Base-by-base conservation (phyloP, 2,797 vertebrate species). In the Gambelia wislizenii region DNA sequence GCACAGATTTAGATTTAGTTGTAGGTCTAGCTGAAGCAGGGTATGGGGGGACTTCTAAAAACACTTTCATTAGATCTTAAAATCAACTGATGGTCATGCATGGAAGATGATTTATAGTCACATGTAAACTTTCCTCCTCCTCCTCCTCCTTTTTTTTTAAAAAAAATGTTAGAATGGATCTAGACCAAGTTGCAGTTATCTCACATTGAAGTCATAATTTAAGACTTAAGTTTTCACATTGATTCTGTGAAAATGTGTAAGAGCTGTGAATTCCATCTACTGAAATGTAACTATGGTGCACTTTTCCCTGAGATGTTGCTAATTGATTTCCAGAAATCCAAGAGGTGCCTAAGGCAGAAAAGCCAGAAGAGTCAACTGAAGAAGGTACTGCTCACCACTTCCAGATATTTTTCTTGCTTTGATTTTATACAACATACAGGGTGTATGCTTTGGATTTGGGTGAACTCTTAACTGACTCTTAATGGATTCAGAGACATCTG, bases 321-420 rank as follows among this genome's bases (percentile, higher is more conserved):
- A 78, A 76, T 84, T 79, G 18, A 78, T 88, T 78, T 87, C 25
- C 87, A 93, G 95, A 91, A 89, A 88, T 69, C 39, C 54, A 20
- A 6, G 64, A 94, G 44, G 64, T 83, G 30, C 36, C 85, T 6
- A 92, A 91, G 80, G 42, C 42, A 42, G 76, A 86, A 47, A 89
- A 91, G 36, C 83, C 52, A 9, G 92, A 94, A 30, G 93, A 94
- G 12, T 93, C 93, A 44, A 75, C 92, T 1, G 93, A 94, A 91
- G 96, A 97, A 90, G 96, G 97, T 97, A 92, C 86, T n/a, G 10
- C 47, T 76, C 61, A 76, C 25, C 27, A 36, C 25, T 42, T 0
- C 0, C 42, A 44, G 52, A 25, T 83, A 72, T 18, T 39, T 13
- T 39, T 75, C 0, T 5, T 78, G 49, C 9, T 54, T 84, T 64